Conservation (phyloP, 1,140 invertebrate genomes). For the Apis laboriosa region DNA sequence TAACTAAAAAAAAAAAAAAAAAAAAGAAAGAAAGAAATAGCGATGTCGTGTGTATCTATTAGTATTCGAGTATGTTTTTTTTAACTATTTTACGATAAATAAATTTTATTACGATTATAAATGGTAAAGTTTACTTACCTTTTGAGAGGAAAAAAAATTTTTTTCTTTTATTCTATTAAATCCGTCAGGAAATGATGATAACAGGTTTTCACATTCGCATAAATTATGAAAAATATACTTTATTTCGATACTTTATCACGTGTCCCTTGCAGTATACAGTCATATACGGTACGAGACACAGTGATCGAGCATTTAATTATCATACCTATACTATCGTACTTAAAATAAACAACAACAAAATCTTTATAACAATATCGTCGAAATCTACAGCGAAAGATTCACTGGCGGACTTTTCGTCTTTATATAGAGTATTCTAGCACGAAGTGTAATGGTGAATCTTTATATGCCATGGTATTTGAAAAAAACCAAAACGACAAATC, state of each 20-base stretch:
- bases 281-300: slow-evolving; percentile 12
- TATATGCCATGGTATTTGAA: background rate
- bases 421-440: background rate
- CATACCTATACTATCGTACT: slow-evolving; percentile 45
- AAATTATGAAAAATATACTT: slow-evolving; percentile 69
- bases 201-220: slow-evolving; percentile 20
- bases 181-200: slow-evolving; percentile 21
- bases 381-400: slow-evolving; percentile 52
- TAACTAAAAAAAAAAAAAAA: too few species aligned
- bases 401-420: background rate
- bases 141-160: background rate
- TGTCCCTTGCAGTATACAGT: slow-evolving; percentile 23
- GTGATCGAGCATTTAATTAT: slow-evolving; percentile 16
- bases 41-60: too few species aligned
- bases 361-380: slow-evolving; percentile 66
- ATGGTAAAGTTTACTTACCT: slow-evolving; percentile 10
- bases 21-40: too few species aligned
- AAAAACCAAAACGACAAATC: background rate
- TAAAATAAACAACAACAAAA: slow-evolving; percentile 76
- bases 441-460: slow-evolving; percentile 17
- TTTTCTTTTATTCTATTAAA: too few species aligned
- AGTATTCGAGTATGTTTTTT: too few species aligned
- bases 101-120: background rate
- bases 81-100: background rate
- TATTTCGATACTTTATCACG: slow-evolving; percentile 56